phyloP scores from a whole-genome alignment of 2,888 invertebrate genomes.

The Eremobia ochroleuca region DNA sequence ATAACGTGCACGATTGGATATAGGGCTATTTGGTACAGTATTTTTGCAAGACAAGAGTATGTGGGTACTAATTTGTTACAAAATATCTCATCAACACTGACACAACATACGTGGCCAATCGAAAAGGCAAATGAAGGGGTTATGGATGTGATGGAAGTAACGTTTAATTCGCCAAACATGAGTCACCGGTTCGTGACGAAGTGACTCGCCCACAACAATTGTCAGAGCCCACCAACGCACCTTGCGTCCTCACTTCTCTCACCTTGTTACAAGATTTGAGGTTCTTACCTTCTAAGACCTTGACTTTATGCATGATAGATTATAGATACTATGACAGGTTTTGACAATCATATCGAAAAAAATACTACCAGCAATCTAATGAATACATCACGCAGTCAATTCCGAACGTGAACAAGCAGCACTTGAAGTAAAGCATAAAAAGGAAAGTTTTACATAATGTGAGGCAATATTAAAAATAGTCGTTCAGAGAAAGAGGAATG shows the following conservation, averaged over 20 bases:
- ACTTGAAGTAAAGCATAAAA: slow-evolving; percentile 9
- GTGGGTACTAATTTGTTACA: background rate
- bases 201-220: slow-evolving; percentile 69
- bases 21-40: background rate
- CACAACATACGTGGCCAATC: slow-evolving; percentile 45
- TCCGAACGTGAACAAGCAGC: slow-evolving; percentile 14
- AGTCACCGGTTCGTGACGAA: slow-evolving; percentile 66
- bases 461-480: background rate
- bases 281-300: slow-evolving; percentile 75
- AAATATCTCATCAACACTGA: slow-evolving; percentile 39
- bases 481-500: slow-evolving; percentile 12
- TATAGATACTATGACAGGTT: slow-evolving; percentile 56
- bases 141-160: slow-evolving; percentile 63
- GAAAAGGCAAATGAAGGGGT: slow-evolving; percentile 44
- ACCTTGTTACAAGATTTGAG: slow-evolving; percentile 73
- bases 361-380: slow-evolving; percentile 5
- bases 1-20: background rate
- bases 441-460: background rate
- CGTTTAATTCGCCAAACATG: slow-evolving; percentile 66
- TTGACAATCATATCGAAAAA: slow-evolving; percentile 47
- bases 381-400: background rate
- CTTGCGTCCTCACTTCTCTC: slow-evolving; percentile 72
- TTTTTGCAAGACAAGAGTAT: background rate
- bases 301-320: slow-evolving; percentile 72
- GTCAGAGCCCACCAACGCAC: slow-evolving; percentile 68